A percentile compares a stretch with the other conserved stretches of the same genome.
Conservation (phyloP, 37 sponge, comb jelly and placozoan genomes). For the Crambe crambe region DNA sequence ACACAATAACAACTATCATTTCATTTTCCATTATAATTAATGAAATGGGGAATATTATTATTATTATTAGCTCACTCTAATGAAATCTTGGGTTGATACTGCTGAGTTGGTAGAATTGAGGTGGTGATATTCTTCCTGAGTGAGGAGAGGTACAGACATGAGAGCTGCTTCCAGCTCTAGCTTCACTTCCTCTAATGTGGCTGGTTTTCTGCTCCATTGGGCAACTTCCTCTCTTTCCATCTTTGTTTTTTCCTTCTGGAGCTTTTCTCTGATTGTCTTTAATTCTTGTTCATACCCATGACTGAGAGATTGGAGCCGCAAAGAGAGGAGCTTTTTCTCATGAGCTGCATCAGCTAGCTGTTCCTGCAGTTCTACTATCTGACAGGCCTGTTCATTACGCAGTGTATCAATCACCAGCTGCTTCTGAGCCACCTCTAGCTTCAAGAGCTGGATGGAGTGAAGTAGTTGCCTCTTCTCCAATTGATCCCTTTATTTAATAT, state of each 20-base stretch:
- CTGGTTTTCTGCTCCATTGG: no score
- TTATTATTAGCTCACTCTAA: not conserved
- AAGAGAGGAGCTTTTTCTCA: slow-evolving; percentile 56
- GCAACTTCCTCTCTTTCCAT: not conserved
- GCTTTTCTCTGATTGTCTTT: not conserved
- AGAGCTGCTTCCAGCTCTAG: slow-evolving; percentile 6
- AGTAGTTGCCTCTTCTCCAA: slow-evolving; percentile 65
- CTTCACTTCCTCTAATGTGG: not conserved
- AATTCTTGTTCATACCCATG: slow-evolving; percentile 52
- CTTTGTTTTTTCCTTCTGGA: not conserved
- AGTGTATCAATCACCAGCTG: slow-evolving; percentile 63
- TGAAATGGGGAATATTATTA: no score
- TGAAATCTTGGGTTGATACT: not conserved
- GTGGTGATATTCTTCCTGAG: not conserved
- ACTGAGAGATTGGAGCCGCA: slow-evolving; percentile 48
- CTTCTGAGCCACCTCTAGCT: slow-evolving; percentile 86
- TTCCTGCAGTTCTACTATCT: slow-evolving; percentile 74
- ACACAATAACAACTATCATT: not conserved
- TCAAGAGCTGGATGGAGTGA: slow-evolving; percentile 76
- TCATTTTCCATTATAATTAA: no score
- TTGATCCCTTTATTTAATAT: slow-evolving; percentile 35
- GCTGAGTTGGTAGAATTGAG: not conserved
- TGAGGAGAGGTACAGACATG: not conserved
- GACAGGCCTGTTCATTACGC: slow-evolving; percentile 53
- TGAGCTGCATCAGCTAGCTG: slow-evolving; percentile 62